Percentiles rank a stretch among this genome's conserved stretches.
Evolutionary conservation across 1,140 invertebrate species (phyloP).

Genomic region (Pogonognathellus flavescens): DNA sequence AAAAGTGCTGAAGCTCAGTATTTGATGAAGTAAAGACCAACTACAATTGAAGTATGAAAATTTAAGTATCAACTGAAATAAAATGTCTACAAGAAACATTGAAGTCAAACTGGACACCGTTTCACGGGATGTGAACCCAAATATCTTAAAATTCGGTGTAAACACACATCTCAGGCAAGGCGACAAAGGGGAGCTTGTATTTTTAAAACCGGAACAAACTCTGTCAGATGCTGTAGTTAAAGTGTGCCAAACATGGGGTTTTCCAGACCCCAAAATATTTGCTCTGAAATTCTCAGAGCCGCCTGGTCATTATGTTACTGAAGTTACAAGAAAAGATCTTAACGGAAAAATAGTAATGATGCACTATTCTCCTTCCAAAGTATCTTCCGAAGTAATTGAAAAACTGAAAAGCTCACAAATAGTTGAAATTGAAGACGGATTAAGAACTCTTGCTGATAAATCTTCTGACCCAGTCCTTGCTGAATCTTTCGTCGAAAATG

Average conservation of each 20-base stretch:
- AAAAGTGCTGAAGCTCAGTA: too few species aligned
- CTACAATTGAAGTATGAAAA: too few species aligned
- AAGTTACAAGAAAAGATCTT: conserved; percentile 62
- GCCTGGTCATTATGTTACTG: conserved; percentile 63
- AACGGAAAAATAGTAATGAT: conserved; percentile 63
- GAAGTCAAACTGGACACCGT: conserved; percentile 12
- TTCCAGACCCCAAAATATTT: conserved; percentile 60
- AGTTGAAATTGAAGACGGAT: conserved; percentile 45
- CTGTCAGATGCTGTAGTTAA: conserved; percentile 54
- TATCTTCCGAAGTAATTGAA: conserved; percentile 60
- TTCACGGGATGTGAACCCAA: conserved; percentile 9
- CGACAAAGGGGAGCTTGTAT: conserved; percentile 59
- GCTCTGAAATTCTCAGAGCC: conserved; percentile 62
- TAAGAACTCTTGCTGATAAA: conserved; percentile 56
- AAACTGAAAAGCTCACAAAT: conserved; percentile 55
- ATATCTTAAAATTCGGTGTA: conserved; percentile 61
- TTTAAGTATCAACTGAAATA: not conserved
- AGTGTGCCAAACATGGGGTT: conserved; percentile 62
- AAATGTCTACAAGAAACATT: conserved; percentile 24
- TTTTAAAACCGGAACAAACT: conserved; percentile 52
- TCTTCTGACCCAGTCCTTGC: conserved; percentile 61
- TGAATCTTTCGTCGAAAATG: conserved; percentile 60
- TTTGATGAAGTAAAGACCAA: too few species aligned
- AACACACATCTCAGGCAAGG: conserved; percentile 40
- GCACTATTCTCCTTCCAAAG: conserved; percentile 58